Base-by-base conservation (phyloP, 2,888 invertebrate species). In the Tigriopus californicus region DNA sequence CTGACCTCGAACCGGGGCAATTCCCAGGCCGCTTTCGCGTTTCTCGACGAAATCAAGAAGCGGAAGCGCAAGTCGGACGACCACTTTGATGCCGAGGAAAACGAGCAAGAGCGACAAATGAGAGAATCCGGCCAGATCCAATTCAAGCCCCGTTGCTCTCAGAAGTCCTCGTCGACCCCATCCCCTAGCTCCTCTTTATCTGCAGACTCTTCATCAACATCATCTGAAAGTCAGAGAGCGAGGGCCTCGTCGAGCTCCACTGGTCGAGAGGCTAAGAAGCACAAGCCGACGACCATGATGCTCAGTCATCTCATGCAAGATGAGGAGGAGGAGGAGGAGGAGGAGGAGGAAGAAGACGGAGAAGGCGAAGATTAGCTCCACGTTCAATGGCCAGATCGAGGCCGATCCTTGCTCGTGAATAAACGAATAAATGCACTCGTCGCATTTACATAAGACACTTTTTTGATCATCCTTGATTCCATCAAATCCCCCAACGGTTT, bases 231-330 rank as follows among this genome's bases (percentile, higher is more conserved):
- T 18, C n/a, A n/a, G n/a, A n/a, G n/a, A n/a, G n/a, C n/a, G n/a
- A n/a, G n/a, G n/a, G n/a, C 52, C 15, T 18, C 22, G 20, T 20
- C 25, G 10, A 2, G 15, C n/a, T 11, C n/a, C n/a, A 51, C n/a
- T 12, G 1, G 25, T 52, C 20, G 25, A n/a, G 22, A n/a, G n/a
- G n/a, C 11, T 11, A 24, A 20, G 18, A 20, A n/a, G n/a, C 3
- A 18, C 10, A 52, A 24, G 52, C 13, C 15, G 51, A 22, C 13
- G 15, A 52, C 11, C 8, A 15, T 52, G 20, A 52, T 1, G 25
- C 25, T 52, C 20, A 52, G 52, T 25, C 25, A 52, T 52, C 52
- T 52, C 22, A 20, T 24, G 25, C 20, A 52, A 24, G 52, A 52
- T 52, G 52, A 52, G 11, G 52, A 52, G 20, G 52, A 52, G 12